Evolutionary conservation across 2,797 vertebrate species (phyloP).

Genomic region (Syndactyla subalaris): DNA sequence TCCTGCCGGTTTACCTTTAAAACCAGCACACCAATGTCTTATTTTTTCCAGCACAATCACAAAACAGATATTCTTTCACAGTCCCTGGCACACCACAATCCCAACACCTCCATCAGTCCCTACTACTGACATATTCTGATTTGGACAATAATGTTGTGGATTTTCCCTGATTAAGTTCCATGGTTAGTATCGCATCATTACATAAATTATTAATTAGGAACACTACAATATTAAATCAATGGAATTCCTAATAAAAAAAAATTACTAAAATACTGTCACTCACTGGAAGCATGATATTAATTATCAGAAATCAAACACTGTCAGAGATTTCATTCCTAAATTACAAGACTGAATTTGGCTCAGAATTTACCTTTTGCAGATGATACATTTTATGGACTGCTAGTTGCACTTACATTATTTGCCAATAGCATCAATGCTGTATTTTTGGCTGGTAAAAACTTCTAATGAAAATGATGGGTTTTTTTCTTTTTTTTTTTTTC

Average conservation of each 20-base stretch:
- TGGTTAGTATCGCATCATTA: not conserved
- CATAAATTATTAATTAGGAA: not conserved
- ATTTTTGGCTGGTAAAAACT: not conserved
- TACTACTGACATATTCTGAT: not conserved
- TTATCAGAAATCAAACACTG: not conserved
- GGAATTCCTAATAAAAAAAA: not conserved
- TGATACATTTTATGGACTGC: not conserved
- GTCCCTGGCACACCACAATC: not conserved
- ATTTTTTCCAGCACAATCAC: not conserved
- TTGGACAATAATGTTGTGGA: not conserved
- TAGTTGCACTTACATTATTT: not conserved
- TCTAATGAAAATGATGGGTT: not conserved
- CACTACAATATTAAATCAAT: not conserved
- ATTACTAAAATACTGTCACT: not conserved
- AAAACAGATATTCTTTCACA: not conserved
- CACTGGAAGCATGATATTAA: not conserved
- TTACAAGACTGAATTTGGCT: not conserved
- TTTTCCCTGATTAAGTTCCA: not conserved
- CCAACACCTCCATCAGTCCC: not conserved
- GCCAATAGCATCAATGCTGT: not conserved
- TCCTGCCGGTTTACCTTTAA: too few species aligned
- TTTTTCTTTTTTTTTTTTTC: not conserved
- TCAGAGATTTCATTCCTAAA: not conserved
- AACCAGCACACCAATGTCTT: too few species aligned
- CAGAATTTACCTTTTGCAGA: not conserved